A percentile compares a stretch with the other conserved stretches of the same genome.
Conservation (phyloP, 1,140 invertebrate genomes). For the Limonius californicus region DNA sequence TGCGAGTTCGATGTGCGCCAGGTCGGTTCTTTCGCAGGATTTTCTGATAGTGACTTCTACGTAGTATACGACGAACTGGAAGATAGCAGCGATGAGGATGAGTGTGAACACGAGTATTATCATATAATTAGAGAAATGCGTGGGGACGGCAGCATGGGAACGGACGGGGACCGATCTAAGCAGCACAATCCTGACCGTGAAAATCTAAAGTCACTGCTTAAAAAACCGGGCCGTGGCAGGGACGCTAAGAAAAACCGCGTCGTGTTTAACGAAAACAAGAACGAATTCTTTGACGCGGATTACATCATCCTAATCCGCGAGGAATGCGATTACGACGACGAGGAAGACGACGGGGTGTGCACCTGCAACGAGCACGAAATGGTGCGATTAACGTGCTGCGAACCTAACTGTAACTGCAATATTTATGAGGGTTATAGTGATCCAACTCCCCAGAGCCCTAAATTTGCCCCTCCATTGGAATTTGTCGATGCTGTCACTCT, state of each 20-base stretch:
- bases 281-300: constrained; percentile 83
- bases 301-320: constrained; percentile 83
- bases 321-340: constrained; percentile 70
- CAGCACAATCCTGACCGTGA: constrained; percentile 46
- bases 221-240: constrained; percentile 50
- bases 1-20: constrained; percentile 41
- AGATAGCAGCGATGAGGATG: constrained; percentile 19
- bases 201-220: constrained; percentile 56
- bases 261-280: constrained; percentile 77
- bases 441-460: constrained; percentile 49
- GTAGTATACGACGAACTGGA: constrained; percentile 40
- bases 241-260: constrained; percentile 54
- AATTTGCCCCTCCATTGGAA: constrained; percentile 58
- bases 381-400: constrained; percentile 60
- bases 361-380: constrained; percentile 71
- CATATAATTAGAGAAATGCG: constrained; percentile 30
- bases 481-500: constrained; percentile 73
- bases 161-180: constrained; percentile 39
- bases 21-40: constrained; percentile 24
- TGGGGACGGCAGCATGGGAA: constrained; percentile 43
- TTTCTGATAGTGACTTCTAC: constrained; percentile 25
- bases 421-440: constrained; percentile 45
- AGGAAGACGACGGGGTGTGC: constrained; percentile 59
- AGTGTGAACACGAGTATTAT: constrained; percentile 22
- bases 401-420: constrained; percentile 55